These are phyloP conservation scores for Rhingia campestris DNA, from an alignment of 2,888 invertebrate genomes.

Conservation along the genomic window DNA sequence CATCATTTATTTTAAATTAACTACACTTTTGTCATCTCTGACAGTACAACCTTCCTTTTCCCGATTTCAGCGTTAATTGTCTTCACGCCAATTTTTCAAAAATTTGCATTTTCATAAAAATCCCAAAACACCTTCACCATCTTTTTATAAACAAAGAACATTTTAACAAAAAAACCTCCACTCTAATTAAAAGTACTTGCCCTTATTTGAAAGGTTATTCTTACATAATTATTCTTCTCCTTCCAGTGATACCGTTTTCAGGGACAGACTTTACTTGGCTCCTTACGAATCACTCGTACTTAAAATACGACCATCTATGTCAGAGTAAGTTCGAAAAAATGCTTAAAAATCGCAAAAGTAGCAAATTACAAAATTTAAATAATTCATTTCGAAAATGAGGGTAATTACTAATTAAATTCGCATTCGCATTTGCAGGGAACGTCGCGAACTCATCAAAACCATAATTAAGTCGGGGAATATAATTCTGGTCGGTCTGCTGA, in stretches of 20 bases:
- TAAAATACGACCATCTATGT: constrained; percentile 59
- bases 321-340: constrained; percentile 58
- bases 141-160: not conserved
- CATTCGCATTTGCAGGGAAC: constrained; percentile 75
- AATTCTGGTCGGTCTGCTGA: constrained; percentile 79
- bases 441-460: constrained; percentile 78
- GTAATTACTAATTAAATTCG: constrained; percentile 28
- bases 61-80: not conserved
- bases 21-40: too few relatives aligned
- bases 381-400: not conserved
- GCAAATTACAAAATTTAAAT: constrained; percentile 33
- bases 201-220: not conserved
- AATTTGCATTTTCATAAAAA: not conserved
- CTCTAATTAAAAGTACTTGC: constrained; percentile 19
- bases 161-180: constrained; percentile 4
- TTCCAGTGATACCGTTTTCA: constrained; percentile 42
- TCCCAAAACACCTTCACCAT: not conserved
- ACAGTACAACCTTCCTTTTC: too few relatives aligned
- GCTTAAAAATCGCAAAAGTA: not conserved
- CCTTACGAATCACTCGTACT: constrained; percentile 76
- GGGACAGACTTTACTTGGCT: constrained; percentile 57
- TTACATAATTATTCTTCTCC: not conserved
- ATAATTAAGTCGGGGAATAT: constrained; percentile 80
- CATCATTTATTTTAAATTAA: too few relatives aligned
- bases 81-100: not conserved